Base-by-base conservation (phyloP, 2,888 invertebrate species). In the Drosophila limbata region DNA sequence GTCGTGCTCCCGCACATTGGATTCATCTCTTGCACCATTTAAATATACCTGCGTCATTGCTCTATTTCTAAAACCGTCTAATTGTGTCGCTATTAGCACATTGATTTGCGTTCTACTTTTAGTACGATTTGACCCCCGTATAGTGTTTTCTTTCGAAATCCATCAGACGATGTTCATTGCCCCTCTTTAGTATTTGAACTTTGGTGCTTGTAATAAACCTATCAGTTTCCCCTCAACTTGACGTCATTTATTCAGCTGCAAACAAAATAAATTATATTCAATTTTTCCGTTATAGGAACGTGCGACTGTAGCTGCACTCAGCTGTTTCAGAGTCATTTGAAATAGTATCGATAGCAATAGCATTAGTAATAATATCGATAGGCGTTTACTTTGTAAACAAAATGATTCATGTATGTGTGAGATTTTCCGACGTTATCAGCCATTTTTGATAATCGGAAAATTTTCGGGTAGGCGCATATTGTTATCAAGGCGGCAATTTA, bases 1-100 rank as follows among this genome's bases (percentile, higher is more conserved):
- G 33, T 84, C 81, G 53, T 88, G 88, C 25, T 85, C 85, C 35
- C 83, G 82, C 9, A 92, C 72, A 69, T 83, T 84, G 33, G 71
- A 57, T 33, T 88, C 89, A 68, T 92, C 91, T 42, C 70, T 79
- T 3, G 70, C 62, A 11, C 91, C 91, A 67, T 91, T 90, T 45
- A 92, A 69, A 61, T 81, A 91, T 28, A 91, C 59, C 69, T 89
- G 73, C 60, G 88, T 72, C 89, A 86, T 86, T 40, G 50, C 42
- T 62, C 56, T 45, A 53, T 52, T 61, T 64, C 62, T 28, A 33
- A 59, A 53, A 56, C 25, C 42, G n/a, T 52, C 55, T 47, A 72
- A 69, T 66, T 64, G 25, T 35, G 60, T 37, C 35, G 48, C 13
- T 56, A 62, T 25, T 28, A 39, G 44, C 42, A 33, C 45, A 47